phyloP scores from a whole-genome alignment of 2,797 vertebrate species.

The Enteromius unitaeniatus region DNA sequence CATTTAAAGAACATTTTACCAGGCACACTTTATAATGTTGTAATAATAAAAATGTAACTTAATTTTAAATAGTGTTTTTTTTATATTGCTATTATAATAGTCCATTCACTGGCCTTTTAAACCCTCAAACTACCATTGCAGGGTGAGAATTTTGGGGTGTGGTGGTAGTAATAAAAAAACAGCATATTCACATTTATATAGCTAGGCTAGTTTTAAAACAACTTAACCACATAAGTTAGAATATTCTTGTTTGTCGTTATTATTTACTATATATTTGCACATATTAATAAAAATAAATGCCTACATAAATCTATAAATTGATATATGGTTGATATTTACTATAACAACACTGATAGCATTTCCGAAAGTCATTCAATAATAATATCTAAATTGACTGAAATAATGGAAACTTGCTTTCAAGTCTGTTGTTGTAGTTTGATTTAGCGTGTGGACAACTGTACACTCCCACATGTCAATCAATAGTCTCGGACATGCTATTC shows the following conservation, averaged over 20 bases:
- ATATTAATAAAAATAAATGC: background rate
- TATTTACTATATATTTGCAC: background rate
- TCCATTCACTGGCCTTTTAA: background rate
- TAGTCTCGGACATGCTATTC: conserved; percentile 39
- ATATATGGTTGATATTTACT: too few relatives aligned
- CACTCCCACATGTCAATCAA: conserved; percentile 25
- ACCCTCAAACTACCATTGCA: background rate
- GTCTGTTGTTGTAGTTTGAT: background rate
- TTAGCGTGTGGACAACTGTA: background rate
- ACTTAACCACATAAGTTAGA: background rate
- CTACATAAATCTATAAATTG: background rate
- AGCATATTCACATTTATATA: background rate
- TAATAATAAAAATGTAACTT: background rate
- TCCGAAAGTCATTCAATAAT: background rate
- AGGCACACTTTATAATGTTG: background rate
- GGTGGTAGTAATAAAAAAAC: background rate
- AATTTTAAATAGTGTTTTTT: background rate
- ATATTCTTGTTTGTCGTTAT: background rate
- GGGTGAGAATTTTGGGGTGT: background rate
- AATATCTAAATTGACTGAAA: background rate
- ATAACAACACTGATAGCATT: background rate
- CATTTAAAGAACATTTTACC: too few relatives aligned
- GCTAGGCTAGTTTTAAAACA: background rate
- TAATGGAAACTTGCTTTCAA: background rate
- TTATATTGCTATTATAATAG: background rate